Percentiles rank a stretch among this genome's conserved stretches.
phyloP scores from a whole-genome alignment of 1,140 invertebrate species.

The Sitophilus oryzae region DNA sequence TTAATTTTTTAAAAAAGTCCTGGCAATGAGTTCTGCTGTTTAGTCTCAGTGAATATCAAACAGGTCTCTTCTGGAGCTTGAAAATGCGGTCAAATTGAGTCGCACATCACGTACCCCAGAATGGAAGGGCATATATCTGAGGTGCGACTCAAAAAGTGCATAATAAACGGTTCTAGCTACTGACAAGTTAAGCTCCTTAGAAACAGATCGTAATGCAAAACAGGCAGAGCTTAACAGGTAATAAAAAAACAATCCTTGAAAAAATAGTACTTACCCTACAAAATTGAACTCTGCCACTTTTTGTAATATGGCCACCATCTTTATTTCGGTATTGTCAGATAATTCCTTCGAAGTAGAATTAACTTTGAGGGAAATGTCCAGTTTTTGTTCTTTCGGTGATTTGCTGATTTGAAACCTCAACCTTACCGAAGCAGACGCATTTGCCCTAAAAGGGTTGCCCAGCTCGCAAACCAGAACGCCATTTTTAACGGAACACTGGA shows the following conservation, averaged over 20 bases:
- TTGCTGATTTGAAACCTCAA: conserved; percentile 76
- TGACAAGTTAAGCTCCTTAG: no score
- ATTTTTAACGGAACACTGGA: conserved; percentile 63
- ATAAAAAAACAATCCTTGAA: conserved; percentile 2
- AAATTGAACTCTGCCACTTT: conserved; percentile 78
- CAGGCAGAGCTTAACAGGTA: not conserved
- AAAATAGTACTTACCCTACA: conserved; percentile 54
- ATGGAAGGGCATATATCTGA: no score
- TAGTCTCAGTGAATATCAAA: no score
- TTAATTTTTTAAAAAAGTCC: no score
- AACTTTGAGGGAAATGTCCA: conserved; percentile 68
- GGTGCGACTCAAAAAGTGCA: no score
- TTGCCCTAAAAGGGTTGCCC: conserved; percentile 81
- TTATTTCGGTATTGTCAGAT: conserved; percentile 50
- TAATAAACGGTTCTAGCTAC: no score
- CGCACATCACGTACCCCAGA: no score
- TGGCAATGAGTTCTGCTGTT: no score
- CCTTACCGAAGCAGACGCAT: conserved; percentile 54
- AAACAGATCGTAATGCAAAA: no score
- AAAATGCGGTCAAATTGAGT: no score
- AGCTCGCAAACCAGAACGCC: conserved; percentile 70
- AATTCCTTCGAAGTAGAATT: conserved; percentile 82
- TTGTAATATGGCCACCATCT: conserved; percentile 61
- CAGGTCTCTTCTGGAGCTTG: no score
- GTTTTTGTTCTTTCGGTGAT: conserved; percentile 58